These are phyloP conservation scores for Himalopsyche japonica DNA, from an alignment of 2,888 invertebrate species.

Conservation along the genomic window DNA sequence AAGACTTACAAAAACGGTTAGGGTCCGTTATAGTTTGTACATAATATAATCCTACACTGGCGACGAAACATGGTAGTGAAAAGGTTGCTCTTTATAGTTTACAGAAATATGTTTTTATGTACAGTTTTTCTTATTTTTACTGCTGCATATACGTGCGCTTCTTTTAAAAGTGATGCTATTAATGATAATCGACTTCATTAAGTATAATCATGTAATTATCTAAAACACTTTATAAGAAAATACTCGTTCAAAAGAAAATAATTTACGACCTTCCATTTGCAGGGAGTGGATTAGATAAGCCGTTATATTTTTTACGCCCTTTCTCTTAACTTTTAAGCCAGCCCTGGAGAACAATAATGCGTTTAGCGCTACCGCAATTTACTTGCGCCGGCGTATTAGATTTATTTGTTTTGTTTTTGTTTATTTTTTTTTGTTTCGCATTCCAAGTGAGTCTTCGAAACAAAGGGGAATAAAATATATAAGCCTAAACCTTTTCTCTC, in stretches of 20 bases:
- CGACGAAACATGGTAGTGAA: no score
- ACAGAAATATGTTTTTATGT: no score
- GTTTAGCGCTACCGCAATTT: slow-evolving; percentile 33
- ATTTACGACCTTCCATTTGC: slow-evolving; percentile 20
- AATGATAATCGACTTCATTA: neutral
- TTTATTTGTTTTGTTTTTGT: slow-evolving; percentile 23
- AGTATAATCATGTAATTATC: neutral
- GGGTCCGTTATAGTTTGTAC: no score
- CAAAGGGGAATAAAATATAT: slow-evolving; percentile 9
- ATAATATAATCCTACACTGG: no score
- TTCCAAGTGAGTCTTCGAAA: neutral
- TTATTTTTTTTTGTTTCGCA: neutral
- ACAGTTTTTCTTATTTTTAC: no score
- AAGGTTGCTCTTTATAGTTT: no score
- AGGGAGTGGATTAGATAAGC: slow-evolving; percentile 9
- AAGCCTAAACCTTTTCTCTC: slow-evolving; percentile 18
- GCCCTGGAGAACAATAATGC: slow-evolving; percentile 37
- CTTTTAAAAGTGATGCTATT: no score
- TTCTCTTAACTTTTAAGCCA: slow-evolving; percentile 25
- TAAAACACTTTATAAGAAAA: neutral
- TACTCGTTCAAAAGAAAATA: neutral
- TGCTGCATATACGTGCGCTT: no score
- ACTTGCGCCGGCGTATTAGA: slow-evolving; percentile 15
- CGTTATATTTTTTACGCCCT: neutral
- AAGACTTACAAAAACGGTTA: no score